phyloP scores from a whole-genome alignment of 2,797 vertebrate species.

The Tachyglossus aculeatus region DNA sequence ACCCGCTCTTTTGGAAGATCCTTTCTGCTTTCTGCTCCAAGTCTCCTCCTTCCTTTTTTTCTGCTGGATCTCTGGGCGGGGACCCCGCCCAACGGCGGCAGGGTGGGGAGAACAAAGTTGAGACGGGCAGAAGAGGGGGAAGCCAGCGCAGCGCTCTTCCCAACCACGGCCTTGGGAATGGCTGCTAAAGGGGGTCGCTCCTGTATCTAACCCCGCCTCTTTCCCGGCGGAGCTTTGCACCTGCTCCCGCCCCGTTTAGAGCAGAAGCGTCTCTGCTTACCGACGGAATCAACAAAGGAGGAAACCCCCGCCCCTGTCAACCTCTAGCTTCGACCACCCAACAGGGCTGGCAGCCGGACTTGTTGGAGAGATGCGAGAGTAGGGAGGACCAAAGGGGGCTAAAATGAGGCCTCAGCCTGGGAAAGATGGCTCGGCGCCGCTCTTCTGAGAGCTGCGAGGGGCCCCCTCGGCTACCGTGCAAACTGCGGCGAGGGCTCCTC shows the following conservation, averaged over 20 bases:
- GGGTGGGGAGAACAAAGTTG: not conserved
- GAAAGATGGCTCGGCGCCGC: not conserved
- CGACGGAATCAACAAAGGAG: not conserved
- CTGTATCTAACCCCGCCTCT: not conserved
- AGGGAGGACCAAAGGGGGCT: not conserved
- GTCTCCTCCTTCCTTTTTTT: too few relatives aligned
- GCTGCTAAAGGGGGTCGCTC: constrained; percentile 16
- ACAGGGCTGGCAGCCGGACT: not conserved
- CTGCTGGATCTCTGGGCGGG: not conserved
- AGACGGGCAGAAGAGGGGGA: not conserved
- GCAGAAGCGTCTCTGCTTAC: constrained; percentile 39
- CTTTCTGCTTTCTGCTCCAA: not conserved
- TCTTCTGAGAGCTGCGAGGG: constrained; percentile 34
- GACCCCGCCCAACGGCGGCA: not conserved
- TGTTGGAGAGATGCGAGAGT: not conserved
- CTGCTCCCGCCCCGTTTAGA: constrained; percentile 44
- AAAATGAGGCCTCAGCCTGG: not conserved
- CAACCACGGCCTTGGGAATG: constrained; percentile 1
- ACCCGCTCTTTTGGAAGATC: too few relatives aligned
- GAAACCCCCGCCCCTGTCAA: not conserved
- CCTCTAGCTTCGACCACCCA: not conserved
- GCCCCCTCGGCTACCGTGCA: not conserved
- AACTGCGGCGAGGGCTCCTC: not conserved
- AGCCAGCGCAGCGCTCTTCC: accelerated
- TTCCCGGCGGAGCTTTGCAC: not conserved